Evolutionary conservation across 2,888 invertebrate species (phyloP).

Genomic region (Acleris holmiana): DNA sequence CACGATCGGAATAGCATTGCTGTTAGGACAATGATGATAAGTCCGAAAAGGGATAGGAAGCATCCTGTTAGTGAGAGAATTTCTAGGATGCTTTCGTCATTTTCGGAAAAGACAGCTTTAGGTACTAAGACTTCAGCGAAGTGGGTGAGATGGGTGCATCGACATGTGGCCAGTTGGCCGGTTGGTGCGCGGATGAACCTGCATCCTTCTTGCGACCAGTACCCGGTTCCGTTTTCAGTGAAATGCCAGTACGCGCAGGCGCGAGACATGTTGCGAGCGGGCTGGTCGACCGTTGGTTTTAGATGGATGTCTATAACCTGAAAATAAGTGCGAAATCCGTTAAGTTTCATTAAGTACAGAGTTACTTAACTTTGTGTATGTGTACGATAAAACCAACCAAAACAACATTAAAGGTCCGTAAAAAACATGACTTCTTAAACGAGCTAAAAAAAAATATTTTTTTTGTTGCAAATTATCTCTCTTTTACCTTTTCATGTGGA

Average conservation of each 20-base stretch:
- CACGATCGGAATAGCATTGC: conserved; percentile 71
- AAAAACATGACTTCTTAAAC: too few relatives aligned
- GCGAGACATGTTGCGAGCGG: conserved; percentile 38
- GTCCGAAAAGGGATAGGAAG: conserved; percentile 58
- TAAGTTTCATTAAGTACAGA: too few relatives aligned
- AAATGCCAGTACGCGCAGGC: conserved; percentile 73
- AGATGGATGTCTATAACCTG: conserved; percentile 53
- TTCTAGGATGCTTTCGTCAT: conserved; percentile 52
- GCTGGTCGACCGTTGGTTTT: conserved; percentile 41
- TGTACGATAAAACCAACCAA: too few relatives aligned
- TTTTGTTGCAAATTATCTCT: too few relatives aligned
- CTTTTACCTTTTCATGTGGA: too few relatives aligned
- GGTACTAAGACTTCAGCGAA: conserved; percentile 64
- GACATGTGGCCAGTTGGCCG: conserved; percentile 56
- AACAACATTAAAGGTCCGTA: too few relatives aligned
- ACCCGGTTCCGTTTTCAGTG: conserved; percentile 54
- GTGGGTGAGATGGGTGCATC: conserved; percentile 71
- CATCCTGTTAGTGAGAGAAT: conserved; percentile 64
- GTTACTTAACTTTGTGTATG: too few relatives aligned
- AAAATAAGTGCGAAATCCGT: conserved; percentile 36
- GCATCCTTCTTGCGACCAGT: conserved; percentile 69
- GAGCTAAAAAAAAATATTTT: too few relatives aligned
- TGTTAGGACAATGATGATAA: conserved; percentile 64
- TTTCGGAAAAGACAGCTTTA: conserved; percentile 43
- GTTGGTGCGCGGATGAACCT: conserved; percentile 45